Base-by-base conservation (phyloP, 1,140 invertebrate species). In the Maconellicoccus hirsutus region DNA sequence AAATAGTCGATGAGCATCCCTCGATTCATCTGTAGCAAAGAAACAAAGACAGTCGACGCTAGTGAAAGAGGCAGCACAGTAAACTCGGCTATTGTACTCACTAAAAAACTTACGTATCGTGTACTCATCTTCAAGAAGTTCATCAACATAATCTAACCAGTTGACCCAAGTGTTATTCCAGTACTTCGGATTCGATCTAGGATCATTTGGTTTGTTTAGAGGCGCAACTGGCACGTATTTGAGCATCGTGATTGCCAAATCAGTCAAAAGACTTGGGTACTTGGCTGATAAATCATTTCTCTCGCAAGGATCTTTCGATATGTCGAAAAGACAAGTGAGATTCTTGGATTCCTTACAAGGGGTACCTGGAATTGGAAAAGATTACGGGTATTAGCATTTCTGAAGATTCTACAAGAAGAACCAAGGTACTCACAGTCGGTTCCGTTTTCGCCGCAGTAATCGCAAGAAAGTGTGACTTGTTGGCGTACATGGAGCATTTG, bases 231-330 rank as follows among this genome's bases (percentile, higher is more conserved):
- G 79, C 0, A 80, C 83, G n/a, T 52, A 52, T 27, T 78, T 72
- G 69, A 71, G 26, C 16, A 71, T 33, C 7, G 10, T 42, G 10
- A 10, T 14, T 12, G 87, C 71, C 12, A 78, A 71, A 16, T 79
- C 74, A 75, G 84, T 76, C 23, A 90, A 72, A n/a, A 76, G 76
- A 12, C 78, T 70, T 1, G 83, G 83, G 16, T 79, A 70, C 0
- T 75, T 52, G 0, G 75, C 70, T 8, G 85, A 85, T 8, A 93
- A 76, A 79, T 93, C 90, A 27, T 84, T 80, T 71, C 79, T 84
- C 77, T 93, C 91, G 76, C 90, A 93, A 0, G 91, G 91, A 81
- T 93, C 91, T 19, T 82, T 78, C 10, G 78, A 78, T 29, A 93
- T 81, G 75, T 93, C 85, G 77, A 87, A 93, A 0, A 93, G 78